Evolutionary conservation across 2,888 invertebrate species (phyloP).

Genomic region (Protonemura montana): DNA sequence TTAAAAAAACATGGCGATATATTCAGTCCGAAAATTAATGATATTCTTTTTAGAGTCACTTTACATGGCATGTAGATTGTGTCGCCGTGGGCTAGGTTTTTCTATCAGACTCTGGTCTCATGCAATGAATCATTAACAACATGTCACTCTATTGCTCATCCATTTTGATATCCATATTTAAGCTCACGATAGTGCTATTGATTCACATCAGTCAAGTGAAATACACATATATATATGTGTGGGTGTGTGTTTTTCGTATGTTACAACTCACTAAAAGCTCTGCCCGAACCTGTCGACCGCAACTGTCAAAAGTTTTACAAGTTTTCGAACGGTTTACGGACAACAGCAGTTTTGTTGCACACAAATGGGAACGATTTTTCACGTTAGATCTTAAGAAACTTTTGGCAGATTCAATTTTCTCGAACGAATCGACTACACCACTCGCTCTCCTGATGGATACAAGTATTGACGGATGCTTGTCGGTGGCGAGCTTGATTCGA

Average conservation of each 20-base stretch:
- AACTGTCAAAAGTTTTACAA: not conserved
- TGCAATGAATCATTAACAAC: not conserved
- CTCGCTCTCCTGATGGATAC: not conserved
- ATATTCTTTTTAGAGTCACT: not conserved
- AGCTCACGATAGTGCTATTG: not conserved
- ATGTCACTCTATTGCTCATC: not conserved
- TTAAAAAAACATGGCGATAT: not conserved
- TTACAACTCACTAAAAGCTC: slow-evolving; percentile 1
- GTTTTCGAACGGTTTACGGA: not conserved
- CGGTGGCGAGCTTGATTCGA: not conserved
- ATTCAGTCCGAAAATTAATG: not conserved
- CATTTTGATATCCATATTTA: not conserved
- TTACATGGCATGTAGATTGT: not conserved
- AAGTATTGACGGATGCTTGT: not conserved
- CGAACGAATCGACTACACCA: not conserved
- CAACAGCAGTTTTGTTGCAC: not conserved
- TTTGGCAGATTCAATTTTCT: not conserved
- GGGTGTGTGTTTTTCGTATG: not conserved
- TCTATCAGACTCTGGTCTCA: not conserved
- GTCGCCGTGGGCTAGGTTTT: not conserved
- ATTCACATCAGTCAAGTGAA: not conserved
- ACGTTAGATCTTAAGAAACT: not conserved
- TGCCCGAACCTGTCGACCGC: slow-evolving; percentile 3
- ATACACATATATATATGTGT: not conserved
- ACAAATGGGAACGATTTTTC: not conserved